Percentiles rank a stretch among this genome's conserved stretches.
These are phyloP conservation scores for Ivindomyrus marchei DNA, from an alignment of 2,113 vertebrate species.

Conservation along the genomic window DNA sequence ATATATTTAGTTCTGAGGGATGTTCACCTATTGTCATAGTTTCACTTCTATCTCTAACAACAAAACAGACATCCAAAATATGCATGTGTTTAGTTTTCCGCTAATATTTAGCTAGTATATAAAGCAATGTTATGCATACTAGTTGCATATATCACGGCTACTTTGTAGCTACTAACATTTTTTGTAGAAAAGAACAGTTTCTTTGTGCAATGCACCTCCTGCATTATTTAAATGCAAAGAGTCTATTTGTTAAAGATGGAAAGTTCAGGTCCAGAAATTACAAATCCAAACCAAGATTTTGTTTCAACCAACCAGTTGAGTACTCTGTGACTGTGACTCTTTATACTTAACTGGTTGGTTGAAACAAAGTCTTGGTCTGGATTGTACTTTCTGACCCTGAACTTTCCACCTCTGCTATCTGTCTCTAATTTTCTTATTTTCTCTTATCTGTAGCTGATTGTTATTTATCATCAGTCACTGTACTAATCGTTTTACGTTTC, in stretches of 20 bases:
- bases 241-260: not conserved
- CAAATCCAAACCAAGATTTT: not conserved
- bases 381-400: not conserved
- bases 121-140: not conserved
- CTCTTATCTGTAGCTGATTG: not conserved
- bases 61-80: not conserved
- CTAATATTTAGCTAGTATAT: not conserved
- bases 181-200: not conserved
- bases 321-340: not conserved
- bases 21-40: not conserved
- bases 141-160: not conserved
- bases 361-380: not conserved
- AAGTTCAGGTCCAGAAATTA: not conserved
- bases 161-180: not conserved
- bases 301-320: not conserved
- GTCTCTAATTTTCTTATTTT: not conserved
- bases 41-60: not conserved
- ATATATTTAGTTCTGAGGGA: not conserved
- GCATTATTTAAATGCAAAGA: not conserved
- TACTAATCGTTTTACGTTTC: not conserved
- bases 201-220: not conserved
- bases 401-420: not conserved
- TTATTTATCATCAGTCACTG: not conserved
- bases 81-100: not conserved
- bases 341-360: not conserved